Evolutionary conservation across 1,140 invertebrate genomes (phyloP).

Genomic region (Pygmarrhopalites habei): DNA sequence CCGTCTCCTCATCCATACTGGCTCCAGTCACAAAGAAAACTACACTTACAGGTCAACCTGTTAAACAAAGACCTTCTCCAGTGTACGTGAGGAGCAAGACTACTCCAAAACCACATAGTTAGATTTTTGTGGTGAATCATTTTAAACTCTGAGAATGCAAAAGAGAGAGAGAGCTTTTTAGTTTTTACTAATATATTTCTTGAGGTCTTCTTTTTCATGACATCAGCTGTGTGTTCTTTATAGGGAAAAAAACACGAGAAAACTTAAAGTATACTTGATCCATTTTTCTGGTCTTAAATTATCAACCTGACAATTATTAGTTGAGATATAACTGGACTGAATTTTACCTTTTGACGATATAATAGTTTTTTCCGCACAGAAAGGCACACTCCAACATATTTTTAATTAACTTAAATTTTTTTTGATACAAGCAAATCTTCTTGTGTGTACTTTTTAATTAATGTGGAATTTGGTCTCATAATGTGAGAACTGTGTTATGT

Average conservation of each 20-base stretch:
- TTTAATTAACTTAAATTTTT: neutral
- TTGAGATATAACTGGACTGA: neutral
- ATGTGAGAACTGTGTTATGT: neutral
- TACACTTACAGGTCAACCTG: neutral
- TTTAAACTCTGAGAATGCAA: no score
- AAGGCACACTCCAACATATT: neutral
- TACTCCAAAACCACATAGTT: no score
- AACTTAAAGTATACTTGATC: neutral
- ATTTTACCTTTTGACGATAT: neutral
- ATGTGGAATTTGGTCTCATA: neutral
- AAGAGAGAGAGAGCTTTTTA: neutral
- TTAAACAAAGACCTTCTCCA: slow-evolving; percentile 11
- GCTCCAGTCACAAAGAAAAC: slow-evolving; percentile 2
- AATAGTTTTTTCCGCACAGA: neutral
- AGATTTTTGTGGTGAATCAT: no score
- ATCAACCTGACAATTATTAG: neutral
- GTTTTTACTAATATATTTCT: neutral
- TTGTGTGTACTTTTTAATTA: neutral
- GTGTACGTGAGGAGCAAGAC: no score
- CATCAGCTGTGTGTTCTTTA: neutral
- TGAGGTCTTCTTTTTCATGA: neutral
- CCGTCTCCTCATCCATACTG: neutral
- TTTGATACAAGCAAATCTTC: neutral
- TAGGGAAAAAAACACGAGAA: neutral
- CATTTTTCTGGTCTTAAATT: slow-evolving; percentile 4